Base-by-base conservation (phyloP, 2,888 invertebrate genomes). In the Cryptocheilus praepositus region DNA sequence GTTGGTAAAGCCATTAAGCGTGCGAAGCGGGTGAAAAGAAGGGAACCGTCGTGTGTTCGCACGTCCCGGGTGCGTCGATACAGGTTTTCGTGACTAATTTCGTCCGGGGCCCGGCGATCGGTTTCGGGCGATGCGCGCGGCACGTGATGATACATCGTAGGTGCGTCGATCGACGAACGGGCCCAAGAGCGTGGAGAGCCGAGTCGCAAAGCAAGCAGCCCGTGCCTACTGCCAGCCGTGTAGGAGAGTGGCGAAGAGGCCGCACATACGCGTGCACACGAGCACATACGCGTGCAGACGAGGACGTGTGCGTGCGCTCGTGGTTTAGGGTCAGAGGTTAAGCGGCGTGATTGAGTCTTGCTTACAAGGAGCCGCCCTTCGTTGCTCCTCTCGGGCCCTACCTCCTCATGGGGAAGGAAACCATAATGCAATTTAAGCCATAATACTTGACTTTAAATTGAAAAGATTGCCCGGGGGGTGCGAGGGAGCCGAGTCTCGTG, bases 381-480 rank as follows among this genome's bases (percentile, higher is more conserved):
- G 74, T 73, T 73, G 77, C 80, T 81, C 76, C 78, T 76, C 79
- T 77, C 79, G 70, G 71, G 73, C 76, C 70, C 74, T 82, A 46
- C 66, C 74, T 73, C 74, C 71, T 74, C 73, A 76, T 80, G 82
- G 82, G 83, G 80, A 83, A 83, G 84, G 83, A 83, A 86, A 86
- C 86, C 88, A 86, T 88, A 88, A 88, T 88, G 87, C 88, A 88
- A 88, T 88, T 88, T 86, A 85, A 88, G 84, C 87, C 82, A 88
- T 88, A 88, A 88, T 88, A 85, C 88, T 88, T 88, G 88, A 88
- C 88, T 88, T 88, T 88, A 88, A 88, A 88, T 88, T 88, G 88
- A 88, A 88, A 88, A 88, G 87, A 88, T 88, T 87, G 88, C 87
- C 87, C 86, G 85, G 83, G 86, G 88, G 88, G 85, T 85, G 86